Evolutionary conservation across 2,113 vertebrate genomes (phyloP).

Genomic region (Muscicapa adusta): DNA sequence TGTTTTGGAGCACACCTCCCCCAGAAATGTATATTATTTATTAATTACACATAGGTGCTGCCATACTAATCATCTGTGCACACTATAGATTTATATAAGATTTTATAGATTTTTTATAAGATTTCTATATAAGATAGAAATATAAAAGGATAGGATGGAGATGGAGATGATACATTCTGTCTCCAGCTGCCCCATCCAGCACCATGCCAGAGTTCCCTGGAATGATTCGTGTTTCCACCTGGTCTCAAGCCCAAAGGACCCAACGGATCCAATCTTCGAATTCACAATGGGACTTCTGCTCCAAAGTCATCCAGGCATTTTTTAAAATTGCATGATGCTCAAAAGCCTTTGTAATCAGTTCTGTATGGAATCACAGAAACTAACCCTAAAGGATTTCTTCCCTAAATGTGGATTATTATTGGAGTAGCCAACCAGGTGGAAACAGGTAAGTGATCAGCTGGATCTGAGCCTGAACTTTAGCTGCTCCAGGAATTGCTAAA

Average conservation of each 20-base stretch:
- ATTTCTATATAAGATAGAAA: neutral
- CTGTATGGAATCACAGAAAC: accelerated
- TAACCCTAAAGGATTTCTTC: neutral
- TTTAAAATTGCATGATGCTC: neutral
- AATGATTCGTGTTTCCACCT: neutral
- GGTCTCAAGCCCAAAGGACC: neutral
- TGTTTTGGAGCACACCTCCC: neutral
- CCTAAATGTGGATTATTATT: neutral
- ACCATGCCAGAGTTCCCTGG: neutral
- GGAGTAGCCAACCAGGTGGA: neutral
- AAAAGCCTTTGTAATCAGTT: neutral
- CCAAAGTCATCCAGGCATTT: neutral
- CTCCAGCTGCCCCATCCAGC: neutral
- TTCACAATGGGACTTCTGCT: neutral
- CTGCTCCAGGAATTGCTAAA: constrained; percentile 84
- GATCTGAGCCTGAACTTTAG: neutral
- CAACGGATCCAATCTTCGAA: neutral
- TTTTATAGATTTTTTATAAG: too few relatives aligned
- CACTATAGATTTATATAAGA: too few relatives aligned
- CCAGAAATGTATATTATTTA: neutral
- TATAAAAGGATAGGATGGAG: neutral
- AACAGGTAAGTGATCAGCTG: neutral
- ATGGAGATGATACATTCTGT: neutral
- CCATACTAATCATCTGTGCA: neutral
- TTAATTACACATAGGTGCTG: neutral